These are phyloP conservation scores for Hippopotamyrus pictus DNA, from an alignment of 2,797 vertebrate genomes.

Conservation along the genomic window DNA sequence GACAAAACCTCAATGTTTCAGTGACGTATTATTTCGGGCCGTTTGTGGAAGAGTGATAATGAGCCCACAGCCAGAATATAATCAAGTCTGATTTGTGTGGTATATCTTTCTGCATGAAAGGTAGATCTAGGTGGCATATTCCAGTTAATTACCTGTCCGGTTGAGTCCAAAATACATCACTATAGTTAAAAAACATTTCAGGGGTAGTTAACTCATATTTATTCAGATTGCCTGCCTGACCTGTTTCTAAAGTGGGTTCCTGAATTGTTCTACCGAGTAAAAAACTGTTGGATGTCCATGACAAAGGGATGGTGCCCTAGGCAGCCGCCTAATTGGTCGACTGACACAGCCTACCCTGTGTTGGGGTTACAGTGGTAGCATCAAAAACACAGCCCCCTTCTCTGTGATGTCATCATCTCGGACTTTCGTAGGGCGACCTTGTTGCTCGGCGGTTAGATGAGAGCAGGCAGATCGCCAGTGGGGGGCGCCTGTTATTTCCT, in stretches of 20 bases:
- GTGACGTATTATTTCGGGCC: neutral
- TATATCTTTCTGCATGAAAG: neutral
- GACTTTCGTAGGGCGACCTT: neutral
- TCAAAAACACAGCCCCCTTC: neutral
- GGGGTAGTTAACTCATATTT: neutral
- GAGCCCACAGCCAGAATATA: neutral
- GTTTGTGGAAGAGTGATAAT: neutral
- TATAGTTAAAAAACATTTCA: neutral
- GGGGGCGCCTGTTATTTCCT: neutral
- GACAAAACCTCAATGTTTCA: neutral
- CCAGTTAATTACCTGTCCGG: neutral
- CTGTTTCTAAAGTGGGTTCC: neutral
- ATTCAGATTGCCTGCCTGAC: neutral
- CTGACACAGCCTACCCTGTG: neutral
- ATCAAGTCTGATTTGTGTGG: neutral
- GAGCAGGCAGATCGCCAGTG: neutral
- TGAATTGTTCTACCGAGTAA: neutral
- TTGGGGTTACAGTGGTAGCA: neutral
- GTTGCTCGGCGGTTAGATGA: neutral
- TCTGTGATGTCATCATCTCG: neutral
- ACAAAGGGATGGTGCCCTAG: neutral
- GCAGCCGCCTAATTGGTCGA: neutral
- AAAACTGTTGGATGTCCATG: neutral
- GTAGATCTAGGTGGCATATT: neutral
- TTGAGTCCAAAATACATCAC: neutral